phyloP scores from a whole-genome alignment of 2,113 vertebrate species.

The Chionodraco myersi region DNA sequence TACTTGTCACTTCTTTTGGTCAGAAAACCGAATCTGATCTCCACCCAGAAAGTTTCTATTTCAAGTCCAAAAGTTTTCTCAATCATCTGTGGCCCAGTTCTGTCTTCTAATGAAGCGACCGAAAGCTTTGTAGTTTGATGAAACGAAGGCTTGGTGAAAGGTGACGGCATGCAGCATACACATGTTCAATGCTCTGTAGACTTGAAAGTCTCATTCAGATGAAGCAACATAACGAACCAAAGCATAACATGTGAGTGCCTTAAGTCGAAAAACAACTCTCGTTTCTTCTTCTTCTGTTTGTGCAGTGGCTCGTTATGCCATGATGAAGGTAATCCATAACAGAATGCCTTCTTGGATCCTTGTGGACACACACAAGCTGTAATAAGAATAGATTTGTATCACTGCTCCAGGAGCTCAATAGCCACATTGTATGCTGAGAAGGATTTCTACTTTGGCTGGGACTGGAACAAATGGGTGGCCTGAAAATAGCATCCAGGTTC shows the following conservation, averaged over 20 bases:
- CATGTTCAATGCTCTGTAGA: slow-evolving; percentile 38
- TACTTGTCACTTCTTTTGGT: slow-evolving; percentile 55
- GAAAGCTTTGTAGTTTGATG: slow-evolving; percentile 71
- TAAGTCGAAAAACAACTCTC: slow-evolving; percentile 22
- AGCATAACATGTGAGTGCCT: slow-evolving; percentile 15
- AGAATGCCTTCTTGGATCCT: slow-evolving; percentile 44
- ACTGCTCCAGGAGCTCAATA: slow-evolving; percentile 65
- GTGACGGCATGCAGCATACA: slow-evolving; percentile 45
- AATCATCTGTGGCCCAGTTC: slow-evolving; percentile 62
- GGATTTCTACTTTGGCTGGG: slow-evolving; percentile 56
- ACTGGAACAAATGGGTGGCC: slow-evolving; percentile 66
- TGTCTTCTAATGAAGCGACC: slow-evolving; percentile 63
- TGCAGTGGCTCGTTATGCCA: slow-evolving; percentile 37
- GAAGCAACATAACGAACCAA: slow-evolving; percentile 43
- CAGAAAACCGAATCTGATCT: slow-evolving; percentile 60
- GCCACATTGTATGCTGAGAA: slow-evolving; percentile 56
- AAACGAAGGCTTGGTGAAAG: slow-evolving; percentile 61
- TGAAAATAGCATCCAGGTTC: slow-evolving; percentile 66
- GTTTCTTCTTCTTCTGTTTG: slow-evolving; percentile 30
- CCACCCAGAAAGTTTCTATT: slow-evolving; percentile 47
- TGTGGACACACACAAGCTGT: slow-evolving; percentile 46
- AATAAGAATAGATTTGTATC: slow-evolving; percentile 73
- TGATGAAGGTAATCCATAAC: slow-evolving; percentile 59
- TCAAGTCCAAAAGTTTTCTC: slow-evolving; percentile 44
- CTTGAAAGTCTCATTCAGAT: slow-evolving; percentile 58